These are phyloP conservation scores for Drosophila neotestacea DNA, from an alignment of 2,888 invertebrate genomes.

Conservation along the genomic window DNA sequence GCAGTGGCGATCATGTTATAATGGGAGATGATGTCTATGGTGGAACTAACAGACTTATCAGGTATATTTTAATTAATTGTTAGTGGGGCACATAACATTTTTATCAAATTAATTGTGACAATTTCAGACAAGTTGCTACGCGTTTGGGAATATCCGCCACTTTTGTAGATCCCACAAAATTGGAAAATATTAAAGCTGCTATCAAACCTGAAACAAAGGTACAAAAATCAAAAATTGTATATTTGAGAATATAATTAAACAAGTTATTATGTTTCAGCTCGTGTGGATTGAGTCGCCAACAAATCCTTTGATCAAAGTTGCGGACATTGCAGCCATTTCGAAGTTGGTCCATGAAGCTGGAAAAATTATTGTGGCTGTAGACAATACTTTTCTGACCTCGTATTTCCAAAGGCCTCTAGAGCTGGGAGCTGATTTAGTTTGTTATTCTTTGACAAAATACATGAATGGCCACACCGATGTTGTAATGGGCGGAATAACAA, in stretches of 20 bases:
- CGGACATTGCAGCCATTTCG: constrained; percentile 91
- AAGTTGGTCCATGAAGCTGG: constrained; percentile 87
- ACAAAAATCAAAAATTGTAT: constrained; percentile 15
- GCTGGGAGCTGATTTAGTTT: constrained; percentile 95
- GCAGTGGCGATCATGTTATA: constrained; percentile 95
- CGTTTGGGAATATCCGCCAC: constrained; percentile 91
- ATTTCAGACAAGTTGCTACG: constrained; percentile 87
- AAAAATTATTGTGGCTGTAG: constrained; percentile 90
- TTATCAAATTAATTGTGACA: neutral
- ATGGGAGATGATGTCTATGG: constrained; percentile 98
- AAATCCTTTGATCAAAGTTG: constrained; percentile 96
- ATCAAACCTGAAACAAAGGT: constrained; percentile 95
- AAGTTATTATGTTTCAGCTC: constrained; percentile 86
- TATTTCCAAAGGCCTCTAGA: constrained; percentile 96
- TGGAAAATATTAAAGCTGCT: constrained; percentile 88
- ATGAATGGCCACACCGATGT: constrained; percentile 99
- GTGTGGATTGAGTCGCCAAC: constrained; percentile 98
- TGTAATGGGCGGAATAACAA: constrained; percentile 96
- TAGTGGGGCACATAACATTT: neutral
- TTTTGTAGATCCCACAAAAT: constrained; percentile 91
- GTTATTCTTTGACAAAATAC: constrained; percentile 98
- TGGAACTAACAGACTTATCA: constrained; percentile 93
- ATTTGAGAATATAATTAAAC: neutral
- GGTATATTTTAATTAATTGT: constrained; percentile 83
- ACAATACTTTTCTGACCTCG: constrained; percentile 97